A percentile compares a stretch with the other conserved stretches of the same genome.
These are phyloP conservation scores for Siphonodentalium dalli DNA, from an alignment of 2,888 invertebrate genomes.

Conservation along the genomic window DNA sequence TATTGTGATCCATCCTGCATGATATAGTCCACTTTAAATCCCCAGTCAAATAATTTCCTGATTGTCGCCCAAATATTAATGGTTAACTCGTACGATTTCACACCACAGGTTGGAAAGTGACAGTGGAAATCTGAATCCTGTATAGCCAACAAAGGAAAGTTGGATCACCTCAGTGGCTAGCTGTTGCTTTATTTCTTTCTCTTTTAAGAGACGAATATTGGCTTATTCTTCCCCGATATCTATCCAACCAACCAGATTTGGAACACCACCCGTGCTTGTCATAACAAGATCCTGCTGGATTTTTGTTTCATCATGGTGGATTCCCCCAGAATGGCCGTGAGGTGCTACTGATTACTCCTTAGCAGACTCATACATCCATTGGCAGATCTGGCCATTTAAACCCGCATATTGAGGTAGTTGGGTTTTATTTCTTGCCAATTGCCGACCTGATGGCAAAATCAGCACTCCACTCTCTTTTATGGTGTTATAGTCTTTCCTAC, in stretches of 20 bases:
- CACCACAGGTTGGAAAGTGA: too few relatives aligned
- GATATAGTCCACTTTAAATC: conserved; percentile 20
- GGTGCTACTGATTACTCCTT: conserved; percentile 1
- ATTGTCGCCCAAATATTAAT: conserved; percentile 21
- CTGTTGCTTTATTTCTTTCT: conserved; percentile 4
- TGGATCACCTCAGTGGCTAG: conserved; percentile 21
- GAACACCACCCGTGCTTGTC: conserved; percentile 2
- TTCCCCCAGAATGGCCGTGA: conserved; percentile 14
- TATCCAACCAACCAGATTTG: conserved; percentile 19
- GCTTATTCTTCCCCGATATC: conserved; percentile 21
- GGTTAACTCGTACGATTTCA: conserved; percentile 15
- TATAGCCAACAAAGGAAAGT: conserved; percentile 22
- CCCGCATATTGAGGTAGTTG: conserved; percentile 24
- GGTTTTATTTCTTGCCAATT: neutral
- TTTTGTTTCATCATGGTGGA: conserved; percentile 23
- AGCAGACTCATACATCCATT: conserved; percentile 20
- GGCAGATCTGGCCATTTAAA: conserved; percentile 1
- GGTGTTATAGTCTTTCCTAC: conserved; percentile 10
- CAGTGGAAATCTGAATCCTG: conserved; percentile 27
- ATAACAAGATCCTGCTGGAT: conserved; percentile 20
- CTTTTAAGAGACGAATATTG: conserved; percentile 8
- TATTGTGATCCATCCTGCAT: conserved; percentile 23
- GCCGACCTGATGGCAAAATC: conserved; percentile 7
- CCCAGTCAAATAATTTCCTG: conserved; percentile 13
- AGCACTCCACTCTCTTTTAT: conserved; percentile 16